phyloP scores from a whole-genome alignment of 2,888 invertebrate genomes.

The Dysmachus trigonus region DNA sequence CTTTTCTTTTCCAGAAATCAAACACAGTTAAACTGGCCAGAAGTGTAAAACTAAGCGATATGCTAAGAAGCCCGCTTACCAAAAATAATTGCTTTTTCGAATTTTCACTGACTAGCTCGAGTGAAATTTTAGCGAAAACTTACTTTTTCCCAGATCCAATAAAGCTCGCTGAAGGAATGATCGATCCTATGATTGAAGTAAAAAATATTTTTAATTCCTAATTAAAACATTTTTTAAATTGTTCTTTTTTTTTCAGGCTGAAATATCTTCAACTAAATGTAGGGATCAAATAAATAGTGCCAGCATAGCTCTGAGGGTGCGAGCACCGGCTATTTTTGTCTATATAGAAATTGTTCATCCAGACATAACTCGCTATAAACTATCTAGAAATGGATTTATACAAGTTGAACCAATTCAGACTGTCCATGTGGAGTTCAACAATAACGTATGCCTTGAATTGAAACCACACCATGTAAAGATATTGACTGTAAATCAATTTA shows the following conservation, averaged over 20 bases:
- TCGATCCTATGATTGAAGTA: constrained; percentile 69
- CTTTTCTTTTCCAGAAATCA: constrained; percentile 55
- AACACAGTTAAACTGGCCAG: constrained; percentile 61
- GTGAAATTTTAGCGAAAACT: constrained; percentile 70
- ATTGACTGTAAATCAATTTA: constrained; percentile 61
- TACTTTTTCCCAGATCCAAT: constrained; percentile 73
- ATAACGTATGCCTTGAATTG: constrained; percentile 53
- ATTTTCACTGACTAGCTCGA: constrained; percentile 67
- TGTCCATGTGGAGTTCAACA: constrained; percentile 57
- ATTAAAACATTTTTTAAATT: not conserved
- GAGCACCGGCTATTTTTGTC: constrained; percentile 61
- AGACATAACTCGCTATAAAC: constrained; percentile 54
- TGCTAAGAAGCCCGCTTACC: constrained; percentile 54
- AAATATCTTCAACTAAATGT: constrained; percentile 56
- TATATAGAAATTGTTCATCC: constrained; percentile 58
- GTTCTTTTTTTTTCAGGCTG: constrained; percentile 53
- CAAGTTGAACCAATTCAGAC: constrained; percentile 58
- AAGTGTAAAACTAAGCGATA: constrained; percentile 55
- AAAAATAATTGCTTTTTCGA: constrained; percentile 57
- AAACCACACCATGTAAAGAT: constrained; percentile 57
- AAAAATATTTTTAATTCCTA: constrained; percentile 48
- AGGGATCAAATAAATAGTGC: constrained; percentile 53
- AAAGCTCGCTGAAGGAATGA: constrained; percentile 67
- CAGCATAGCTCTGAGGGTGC: constrained; percentile 57
- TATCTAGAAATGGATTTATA: constrained; percentile 63